Conservation (phyloP, 1,140 invertebrate species). For the Diprion similis region DNA sequence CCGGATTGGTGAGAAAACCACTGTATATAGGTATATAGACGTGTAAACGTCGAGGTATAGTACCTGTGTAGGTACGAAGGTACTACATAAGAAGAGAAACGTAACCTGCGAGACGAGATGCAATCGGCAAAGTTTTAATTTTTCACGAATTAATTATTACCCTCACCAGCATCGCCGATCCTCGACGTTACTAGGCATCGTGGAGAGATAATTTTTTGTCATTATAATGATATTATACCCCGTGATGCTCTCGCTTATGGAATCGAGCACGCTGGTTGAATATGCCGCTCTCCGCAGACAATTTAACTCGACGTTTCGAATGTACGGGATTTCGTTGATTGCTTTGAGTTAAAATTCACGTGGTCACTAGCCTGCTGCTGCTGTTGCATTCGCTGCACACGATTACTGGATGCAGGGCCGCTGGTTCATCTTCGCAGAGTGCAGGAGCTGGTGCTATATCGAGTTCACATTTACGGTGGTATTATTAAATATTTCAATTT, state of each 20-base stretch:
- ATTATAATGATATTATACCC: conserved; percentile 57
- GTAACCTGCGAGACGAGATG: conserved; percentile 13
- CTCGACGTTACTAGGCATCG: not conserved
- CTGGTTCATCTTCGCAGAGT: too few relatives aligned
- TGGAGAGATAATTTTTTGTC: conserved; percentile 41
- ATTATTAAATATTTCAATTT: conserved; percentile 1
- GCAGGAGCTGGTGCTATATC: too few relatives aligned
- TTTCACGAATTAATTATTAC: conserved; percentile 36
- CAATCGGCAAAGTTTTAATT: conserved; percentile 29
- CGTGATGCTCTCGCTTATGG: conserved; percentile 36
- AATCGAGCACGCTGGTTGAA: conserved; percentile 44
- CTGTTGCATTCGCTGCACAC: too few relatives aligned
- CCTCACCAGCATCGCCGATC: not conserved
- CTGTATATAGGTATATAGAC: too few relatives aligned
- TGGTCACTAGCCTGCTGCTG: not conserved
- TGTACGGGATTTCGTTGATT: conserved; percentile 53
- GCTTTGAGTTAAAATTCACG: conserved; percentile 34
- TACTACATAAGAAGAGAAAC: conserved; percentile 17
- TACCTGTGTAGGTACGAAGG: not conserved
- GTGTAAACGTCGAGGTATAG: too few relatives aligned
- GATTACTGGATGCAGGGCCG: not conserved
- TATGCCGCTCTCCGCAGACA: conserved; percentile 23
- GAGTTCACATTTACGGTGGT: not conserved
- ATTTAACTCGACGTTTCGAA: conserved; percentile 29
- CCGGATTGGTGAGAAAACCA: too few relatives aligned